phyloP scores from a whole-genome alignment of 2,888 invertebrate species.

The Oligia fasciuncula region DNA sequence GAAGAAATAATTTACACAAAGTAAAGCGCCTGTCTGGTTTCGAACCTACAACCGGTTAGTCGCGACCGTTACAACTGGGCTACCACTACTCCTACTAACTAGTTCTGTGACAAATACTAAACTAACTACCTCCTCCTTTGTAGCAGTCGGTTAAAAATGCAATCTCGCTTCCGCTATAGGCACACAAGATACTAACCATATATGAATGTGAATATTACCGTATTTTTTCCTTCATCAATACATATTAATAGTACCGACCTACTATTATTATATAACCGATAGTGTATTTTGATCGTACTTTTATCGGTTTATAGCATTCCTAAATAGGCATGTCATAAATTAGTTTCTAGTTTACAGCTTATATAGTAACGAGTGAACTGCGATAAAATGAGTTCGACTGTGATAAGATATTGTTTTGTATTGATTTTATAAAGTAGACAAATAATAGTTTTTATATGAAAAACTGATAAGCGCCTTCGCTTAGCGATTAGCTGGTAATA shows the following conservation, averaged over 20 bases:
- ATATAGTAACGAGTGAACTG: slow-evolving; percentile 21
- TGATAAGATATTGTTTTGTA: slow-evolving; percentile 42
- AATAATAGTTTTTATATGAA: slow-evolving; percentile 9
- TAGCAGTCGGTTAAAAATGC: neutral
- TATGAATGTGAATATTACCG: neutral
- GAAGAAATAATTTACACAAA: neutral
- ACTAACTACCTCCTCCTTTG: too few species aligned
- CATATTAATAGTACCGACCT: neutral
- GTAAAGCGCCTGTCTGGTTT: neutral
- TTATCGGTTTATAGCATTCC: slow-evolving; percentile 9
- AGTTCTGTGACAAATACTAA: neutral
- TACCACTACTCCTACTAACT: neutral
- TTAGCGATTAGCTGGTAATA: neutral
- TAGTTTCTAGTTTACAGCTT: slow-evolving; percentile 19
- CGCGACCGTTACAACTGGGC: neutral
- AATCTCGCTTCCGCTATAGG: neutral
- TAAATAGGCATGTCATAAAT: slow-evolving; percentile 27
- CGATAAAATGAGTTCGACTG: slow-evolving; percentile 27
- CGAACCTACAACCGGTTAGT: neutral
- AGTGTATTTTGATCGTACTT: slow-evolving; percentile 4
- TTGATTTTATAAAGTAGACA: slow-evolving; percentile 26
- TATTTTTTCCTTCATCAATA: slow-evolving; percentile 3
- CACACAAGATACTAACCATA: neutral
- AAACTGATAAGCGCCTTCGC: slow-evolving; percentile 1
- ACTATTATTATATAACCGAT: slow-evolving; percentile 11